Evolutionary conservation across 2,797 vertebrate genomes (phyloP).

Genomic region (Chrysocyon brachyurus): DNA sequence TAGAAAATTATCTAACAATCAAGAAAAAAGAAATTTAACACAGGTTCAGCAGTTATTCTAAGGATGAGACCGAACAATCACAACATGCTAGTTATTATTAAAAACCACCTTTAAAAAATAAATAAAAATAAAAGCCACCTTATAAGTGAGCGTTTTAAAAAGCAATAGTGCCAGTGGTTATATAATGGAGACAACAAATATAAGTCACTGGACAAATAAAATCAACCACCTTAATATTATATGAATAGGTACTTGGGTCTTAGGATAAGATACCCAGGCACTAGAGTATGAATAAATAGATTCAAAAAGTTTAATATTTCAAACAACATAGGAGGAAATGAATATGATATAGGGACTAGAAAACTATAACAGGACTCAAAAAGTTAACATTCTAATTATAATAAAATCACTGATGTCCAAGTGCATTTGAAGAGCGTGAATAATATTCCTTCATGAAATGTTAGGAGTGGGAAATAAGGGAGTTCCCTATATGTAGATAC

Average conservation of each 20-base stretch:
- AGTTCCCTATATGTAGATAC: not conserved
- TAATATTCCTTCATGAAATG: not conserved
- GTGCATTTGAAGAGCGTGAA: not conserved
- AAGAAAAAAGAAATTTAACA: conserved; percentile 3
- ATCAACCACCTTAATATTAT: not conserved
- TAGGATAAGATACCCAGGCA: not conserved
- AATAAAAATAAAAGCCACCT: not conserved
- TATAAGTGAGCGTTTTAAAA: conserved; percentile 4
- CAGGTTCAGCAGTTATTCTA: conserved; percentile 4
- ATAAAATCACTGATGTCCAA: not conserved
- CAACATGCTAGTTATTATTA: not conserved
- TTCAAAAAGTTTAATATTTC: conserved; percentile 4
- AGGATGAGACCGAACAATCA: not conserved
- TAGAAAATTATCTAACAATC: not conserved
- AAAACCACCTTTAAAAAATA: not conserved
- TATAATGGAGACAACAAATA: not conserved
- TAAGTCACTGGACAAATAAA: not conserved
- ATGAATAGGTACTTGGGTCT: not conserved
- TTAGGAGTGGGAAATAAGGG: not conserved
- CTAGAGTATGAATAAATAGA: conserved; percentile 10
- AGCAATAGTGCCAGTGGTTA: not conserved
- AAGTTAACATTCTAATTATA: not conserved
- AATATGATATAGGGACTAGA: not conserved
- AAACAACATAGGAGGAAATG: conserved; percentile 15
- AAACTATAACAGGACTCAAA: not conserved